phyloP scores from a whole-genome alignment of 2,888 invertebrate species.

The Noctua janthe region DNA sequence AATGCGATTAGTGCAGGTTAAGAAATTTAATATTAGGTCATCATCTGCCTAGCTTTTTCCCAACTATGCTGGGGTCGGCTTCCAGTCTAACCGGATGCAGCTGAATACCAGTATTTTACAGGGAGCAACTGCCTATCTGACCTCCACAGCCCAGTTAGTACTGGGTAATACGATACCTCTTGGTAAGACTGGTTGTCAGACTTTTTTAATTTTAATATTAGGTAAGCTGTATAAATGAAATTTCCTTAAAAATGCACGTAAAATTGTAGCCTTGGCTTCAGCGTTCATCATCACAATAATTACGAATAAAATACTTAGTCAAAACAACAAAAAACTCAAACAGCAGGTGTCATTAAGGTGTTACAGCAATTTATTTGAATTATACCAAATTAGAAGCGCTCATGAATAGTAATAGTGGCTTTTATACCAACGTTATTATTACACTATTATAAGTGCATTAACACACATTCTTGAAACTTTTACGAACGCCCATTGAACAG shows the following conservation, averaged over 20 bases:
- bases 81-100: no score
- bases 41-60: no score
- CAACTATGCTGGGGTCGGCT: no score
- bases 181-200: no score
- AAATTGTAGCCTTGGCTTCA: background rate
- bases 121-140: no score
- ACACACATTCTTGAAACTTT: conserved; percentile 62
- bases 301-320: conserved; percentile 20
- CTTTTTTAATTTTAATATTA: background rate
- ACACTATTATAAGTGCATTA: conserved; percentile 66
- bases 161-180: no score
- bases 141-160: no score
- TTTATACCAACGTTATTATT: conserved; percentile 63
- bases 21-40: no score
- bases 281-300: conserved; percentile 15
- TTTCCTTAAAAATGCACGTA: background rate
- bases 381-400: conserved; percentile 61
- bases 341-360: conserved; percentile 50
- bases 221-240: background rate
- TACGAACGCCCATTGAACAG: conserved; percentile 54
- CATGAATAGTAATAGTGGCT: conserved; percentile 62
- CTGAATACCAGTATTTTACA: no score
- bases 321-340: conserved; percentile 49
- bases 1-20: background rate
- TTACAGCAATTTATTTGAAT: conserved; percentile 61